Base-by-base conservation (phyloP, 64 coral and sea anemone genomes). In the Platygyra sinensis region DNA sequence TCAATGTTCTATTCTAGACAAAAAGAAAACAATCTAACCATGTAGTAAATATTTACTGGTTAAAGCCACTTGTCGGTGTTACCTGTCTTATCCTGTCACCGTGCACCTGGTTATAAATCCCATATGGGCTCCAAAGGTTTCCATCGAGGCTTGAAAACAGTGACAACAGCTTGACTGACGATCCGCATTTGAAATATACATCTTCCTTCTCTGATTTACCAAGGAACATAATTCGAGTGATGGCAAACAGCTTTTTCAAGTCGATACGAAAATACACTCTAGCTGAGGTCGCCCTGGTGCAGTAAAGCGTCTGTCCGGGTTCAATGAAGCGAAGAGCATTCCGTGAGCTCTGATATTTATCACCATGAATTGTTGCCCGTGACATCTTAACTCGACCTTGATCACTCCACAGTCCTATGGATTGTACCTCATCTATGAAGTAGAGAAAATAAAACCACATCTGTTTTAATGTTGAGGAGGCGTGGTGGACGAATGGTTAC, bases 201-300 rank as follows among this genome's bases (percentile, higher is more conserved):
- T 63, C 62, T 0, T 27, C 3, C 8, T 10, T 15, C 8, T 14
- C 25, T 33, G 24, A 25, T 84, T 49, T 10, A 50, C 80, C 80
- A 25, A 84, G 30, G 22, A 84, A 65, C 61, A 84, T 8, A 49
- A 84, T 84, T 69, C 80, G 80, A 14, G 32, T 67, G 33, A 84
- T 27, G 10, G 80, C 60, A 32, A 42, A 69, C 2, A 84, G 6
- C 62, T 69, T 22, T 10, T 5, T 20, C 62, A 84, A 69, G 62
- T 84, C 30, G 15, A 84, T 46, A 1, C 60, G 61, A 24, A 84
- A 80, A 80, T 24, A 67, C 24, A 67, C 63, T 57, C 15, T 9
- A 57, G 1, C 11, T 57, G 10, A 12, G 10, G 11, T 9, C 15
- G 54, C 10, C 16, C 22, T 25, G 17, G 30, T 6, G 18, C 79